Evolutionary conservation across 2,888 invertebrate genomes (phyloP).

Genomic region (Zeuzera pyrina): DNA sequence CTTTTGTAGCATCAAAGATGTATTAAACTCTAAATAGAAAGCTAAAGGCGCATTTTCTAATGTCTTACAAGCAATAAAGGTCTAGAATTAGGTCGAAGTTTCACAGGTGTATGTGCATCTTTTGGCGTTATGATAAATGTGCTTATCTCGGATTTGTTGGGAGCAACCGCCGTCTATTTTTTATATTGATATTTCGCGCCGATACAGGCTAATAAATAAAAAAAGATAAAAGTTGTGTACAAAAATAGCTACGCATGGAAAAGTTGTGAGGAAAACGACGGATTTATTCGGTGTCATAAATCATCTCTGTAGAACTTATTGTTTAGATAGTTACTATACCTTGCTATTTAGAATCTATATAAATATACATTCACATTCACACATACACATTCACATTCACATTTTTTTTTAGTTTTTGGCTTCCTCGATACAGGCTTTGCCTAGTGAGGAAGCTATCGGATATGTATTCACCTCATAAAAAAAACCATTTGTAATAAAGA

Average conservation of each 20-base stretch:
- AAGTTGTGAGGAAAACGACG: constrained; percentile 1
- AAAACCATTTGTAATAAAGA: no score
- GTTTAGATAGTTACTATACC: constrained; percentile 7
- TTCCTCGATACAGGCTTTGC: no score
- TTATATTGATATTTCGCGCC: constrained; percentile 25
- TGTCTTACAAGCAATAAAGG: constrained; percentile 10
- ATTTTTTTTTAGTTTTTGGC: no score
- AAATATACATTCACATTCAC: no score
- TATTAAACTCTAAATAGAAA: not conserved
- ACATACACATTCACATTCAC: no score
- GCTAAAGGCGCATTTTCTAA: not conserved
- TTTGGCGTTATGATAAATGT: constrained; percentile 43
- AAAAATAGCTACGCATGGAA: not conserved
- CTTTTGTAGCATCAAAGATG: constrained; percentile 1
- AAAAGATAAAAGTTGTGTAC: constrained; percentile 5
- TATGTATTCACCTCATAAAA: no score
- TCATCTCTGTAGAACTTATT: constrained; percentile 5
- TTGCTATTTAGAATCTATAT: no score
- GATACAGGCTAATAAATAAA: constrained; percentile 6
- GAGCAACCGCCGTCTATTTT: constrained; percentile 21
- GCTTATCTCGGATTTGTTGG: constrained; percentile 28
- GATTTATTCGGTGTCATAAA: constrained; percentile 1
- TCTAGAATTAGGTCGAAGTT: constrained; percentile 33
- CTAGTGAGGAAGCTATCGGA: no score
- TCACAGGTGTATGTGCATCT: constrained; percentile 37